Base-by-base conservation (phyloP, 92 coral and sea anemone species). In the Heliopora coerulea region DNA sequence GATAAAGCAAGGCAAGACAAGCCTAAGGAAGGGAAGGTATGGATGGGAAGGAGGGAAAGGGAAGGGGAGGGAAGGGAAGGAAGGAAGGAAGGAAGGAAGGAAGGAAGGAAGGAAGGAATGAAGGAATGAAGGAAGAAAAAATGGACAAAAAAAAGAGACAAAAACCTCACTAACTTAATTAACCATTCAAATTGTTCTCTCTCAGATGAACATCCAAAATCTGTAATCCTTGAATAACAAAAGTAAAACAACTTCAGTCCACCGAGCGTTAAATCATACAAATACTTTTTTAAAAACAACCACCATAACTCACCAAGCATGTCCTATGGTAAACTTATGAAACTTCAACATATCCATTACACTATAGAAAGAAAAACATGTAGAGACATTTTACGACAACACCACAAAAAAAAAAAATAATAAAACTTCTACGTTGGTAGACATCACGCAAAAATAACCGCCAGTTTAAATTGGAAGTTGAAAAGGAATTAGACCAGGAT, bases 281-380 rank as follows among this genome's bases (percentile, higher is more conserved):
- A 41, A 33, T 10, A 68, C 42, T 15, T 10, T 21, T 13, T 10
- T 8, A 14, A 42, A 27, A 18, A 9, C 0, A 37, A 12, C 35
- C 57, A 2, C 3, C 8, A n/a, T n/a, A 11, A 50, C 91, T 46
- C 83, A 93, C 98, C 98, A 93, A 8, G 98, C 98, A 78, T 93
- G 98, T 35, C 98, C 98, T 62, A 93, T 93, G 56, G 98, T 93
- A 65, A 90, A 93, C 72, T 93, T 93, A 54, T 93, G 98, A 42
- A 93, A 93, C 80, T 93, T 93, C 29, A 93, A 78, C 98, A 93
- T 93, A 75, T 93, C 98, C 87, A 89, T 90, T 35, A 93, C 98
- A 19, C 98, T 93, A 76, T 19, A 70, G 30, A 48, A 15, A 44
- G 26, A 57, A 68, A 69, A 0, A 69, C 1, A 32, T 2, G 23